These are phyloP conservation scores for Strix uralensis DNA, from an alignment of 2,113 vertebrate genomes.

Conservation along the genomic window DNA sequence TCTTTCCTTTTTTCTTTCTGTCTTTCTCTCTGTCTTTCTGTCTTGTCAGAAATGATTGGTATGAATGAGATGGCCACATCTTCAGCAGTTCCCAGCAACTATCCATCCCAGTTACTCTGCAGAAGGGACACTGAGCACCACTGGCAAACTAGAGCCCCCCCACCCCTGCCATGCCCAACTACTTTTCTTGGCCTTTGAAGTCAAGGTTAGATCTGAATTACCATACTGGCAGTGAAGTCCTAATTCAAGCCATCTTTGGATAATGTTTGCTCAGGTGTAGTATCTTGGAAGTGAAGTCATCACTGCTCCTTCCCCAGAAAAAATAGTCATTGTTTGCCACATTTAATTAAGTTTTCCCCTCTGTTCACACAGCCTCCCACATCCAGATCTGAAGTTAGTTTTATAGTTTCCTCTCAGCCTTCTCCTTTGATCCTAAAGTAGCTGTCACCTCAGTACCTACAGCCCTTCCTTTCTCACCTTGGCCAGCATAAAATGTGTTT, in stretches of 20 bases:
- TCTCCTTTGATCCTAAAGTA: conserved; percentile 56
- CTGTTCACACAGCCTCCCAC: conserved; percentile 4
- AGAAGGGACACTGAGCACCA: not conserved
- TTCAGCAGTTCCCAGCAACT: not conserved
- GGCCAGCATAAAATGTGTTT: conserved; percentile 57
- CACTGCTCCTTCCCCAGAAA: conserved; percentile 3
- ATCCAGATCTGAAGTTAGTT: conserved; percentile 38
- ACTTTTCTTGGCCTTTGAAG: not conserved
- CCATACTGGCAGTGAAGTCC: not conserved
- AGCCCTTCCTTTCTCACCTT: conserved; percentile 55
- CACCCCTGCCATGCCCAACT: not conserved
- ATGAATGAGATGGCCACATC: not conserved
- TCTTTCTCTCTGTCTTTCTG: no score
- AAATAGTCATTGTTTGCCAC: conserved; percentile 56
- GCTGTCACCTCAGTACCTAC: conserved; percentile 52
- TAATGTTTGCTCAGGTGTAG: conserved; percentile 64
- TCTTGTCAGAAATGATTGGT: not conserved
- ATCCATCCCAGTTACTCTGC: not conserved
- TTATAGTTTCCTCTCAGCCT: conserved; percentile 57
- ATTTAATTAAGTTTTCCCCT: conserved; percentile 56
- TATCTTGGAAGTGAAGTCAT: conserved; percentile 46
- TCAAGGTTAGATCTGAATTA: not conserved
- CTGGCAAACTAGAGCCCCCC: not conserved
- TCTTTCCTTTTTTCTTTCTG: no score
- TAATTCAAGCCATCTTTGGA: conserved; percentile 23